Evolutionary conservation across 2,113 vertebrate genomes (phyloP).

Genomic region (Macrotus californicus): DNA sequence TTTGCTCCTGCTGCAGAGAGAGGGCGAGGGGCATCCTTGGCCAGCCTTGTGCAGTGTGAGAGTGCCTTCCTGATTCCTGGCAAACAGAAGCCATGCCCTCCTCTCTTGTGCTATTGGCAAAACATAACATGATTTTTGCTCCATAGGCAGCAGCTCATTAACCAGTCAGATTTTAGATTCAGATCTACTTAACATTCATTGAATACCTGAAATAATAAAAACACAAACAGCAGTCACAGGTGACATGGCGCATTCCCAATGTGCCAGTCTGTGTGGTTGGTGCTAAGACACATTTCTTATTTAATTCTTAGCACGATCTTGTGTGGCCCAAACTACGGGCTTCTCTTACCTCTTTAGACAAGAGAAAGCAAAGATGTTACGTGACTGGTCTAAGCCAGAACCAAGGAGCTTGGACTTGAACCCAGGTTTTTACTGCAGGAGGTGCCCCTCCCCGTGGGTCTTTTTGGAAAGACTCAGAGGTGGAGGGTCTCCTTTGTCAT

Average conservation of each 20-base stretch:
- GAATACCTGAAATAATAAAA: background rate
- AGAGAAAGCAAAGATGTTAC: background rate
- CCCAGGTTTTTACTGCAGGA: background rate
- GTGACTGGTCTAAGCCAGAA: background rate
- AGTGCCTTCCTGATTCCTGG: background rate
- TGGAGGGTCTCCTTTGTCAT: background rate
- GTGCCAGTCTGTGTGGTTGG: background rate
- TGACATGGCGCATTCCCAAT: accelerated
- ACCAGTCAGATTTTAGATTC: background rate
- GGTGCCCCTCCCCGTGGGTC: background rate
- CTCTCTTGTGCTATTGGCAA: background rate
- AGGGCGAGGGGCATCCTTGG: background rate
- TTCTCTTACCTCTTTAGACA: background rate
- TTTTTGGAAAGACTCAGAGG: background rate
- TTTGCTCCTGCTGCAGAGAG: background rate
- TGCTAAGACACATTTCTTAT: background rate
- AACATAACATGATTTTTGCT: background rate
- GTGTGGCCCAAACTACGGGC: background rate
- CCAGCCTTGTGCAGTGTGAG: background rate
- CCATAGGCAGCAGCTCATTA: background rate
- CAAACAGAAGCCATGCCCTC: background rate
- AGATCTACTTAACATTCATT: background rate
- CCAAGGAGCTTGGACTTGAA: background rate
- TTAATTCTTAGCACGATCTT: background rate
- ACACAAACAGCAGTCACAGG: accelerated